phyloP scores from a whole-genome alignment of 2,888 invertebrate species.

The Mactromeris polynyma region DNA sequence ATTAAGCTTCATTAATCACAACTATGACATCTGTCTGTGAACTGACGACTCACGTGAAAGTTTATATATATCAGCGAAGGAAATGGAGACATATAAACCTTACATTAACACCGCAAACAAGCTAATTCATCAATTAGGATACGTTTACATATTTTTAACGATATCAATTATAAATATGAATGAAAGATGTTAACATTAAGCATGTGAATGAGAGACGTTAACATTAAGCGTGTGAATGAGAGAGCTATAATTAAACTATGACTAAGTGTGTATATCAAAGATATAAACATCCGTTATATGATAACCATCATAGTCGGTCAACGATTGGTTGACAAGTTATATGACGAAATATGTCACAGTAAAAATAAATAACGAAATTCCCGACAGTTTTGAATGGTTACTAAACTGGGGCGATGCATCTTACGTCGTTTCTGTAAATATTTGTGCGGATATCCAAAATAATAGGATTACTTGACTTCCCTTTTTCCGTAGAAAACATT shows the following conservation, averaged over 20 bases:
- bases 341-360: slow-evolving; percentile 22
- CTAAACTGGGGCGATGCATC: background rate
- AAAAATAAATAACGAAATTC: slow-evolving; percentile 37
- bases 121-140: background rate
- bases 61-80: background rate
- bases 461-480: background rate
- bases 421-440: background rate
- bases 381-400: background rate
- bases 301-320: background rate
- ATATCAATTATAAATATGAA: background rate
- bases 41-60: no score
- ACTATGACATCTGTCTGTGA: no score
- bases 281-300: slow-evolving; percentile 10
- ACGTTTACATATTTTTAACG: background rate
- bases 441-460: background rate
- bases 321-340: slow-evolving; percentile 30
- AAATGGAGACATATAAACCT: background rate
- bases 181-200: background rate
- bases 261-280: background rate
- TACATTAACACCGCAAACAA: background rate
- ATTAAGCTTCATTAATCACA: no score
- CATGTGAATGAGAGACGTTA: background rate
- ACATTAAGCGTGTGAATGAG: background rate
- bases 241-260: background rate
- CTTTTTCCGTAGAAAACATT: background rate